Base-by-base conservation (phyloP, 2,113 vertebrate genomes). In the Axis porcinus region DNA sequence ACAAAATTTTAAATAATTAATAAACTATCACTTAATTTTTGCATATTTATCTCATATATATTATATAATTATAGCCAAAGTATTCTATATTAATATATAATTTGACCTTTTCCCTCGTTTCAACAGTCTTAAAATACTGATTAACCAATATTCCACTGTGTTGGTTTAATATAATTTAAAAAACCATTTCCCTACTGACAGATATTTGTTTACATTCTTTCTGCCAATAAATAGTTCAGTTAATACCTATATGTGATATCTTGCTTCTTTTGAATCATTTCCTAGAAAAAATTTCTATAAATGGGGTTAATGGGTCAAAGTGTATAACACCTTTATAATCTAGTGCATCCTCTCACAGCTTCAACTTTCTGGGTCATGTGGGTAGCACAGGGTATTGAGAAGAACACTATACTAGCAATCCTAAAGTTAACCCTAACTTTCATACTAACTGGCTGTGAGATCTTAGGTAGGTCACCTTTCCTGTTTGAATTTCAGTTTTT, bases 181-280 rank as follows among this genome's bases (percentile, higher is more conserved):
- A 83, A 88, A 43, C 3, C 13, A 82, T 87, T 89, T 8, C 13
- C 70, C 83, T 74, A 81, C n/a, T 95, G 19, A 93, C 82, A 92
- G 62, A 57, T 36, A 60, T 94, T 96, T 82, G 76, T 28, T 87
- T 90, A 88, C 28, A 86, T 79, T 85, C 62, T 86, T 94, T 83
- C 21, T 95, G 45, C 7, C 47, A 45, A 11, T 76, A 87, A 92
- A 87, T 30, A 79, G 23, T 97, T 92, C 58, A 89, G 45, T 94
- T 90, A 93, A 93, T 91, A 81, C 81, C 15, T 43, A 74, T 55
- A 30, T 83, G 7, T 96, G 52, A 57, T 86, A 52, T 45, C 30
- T 95, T 88, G 10, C 76, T 86, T 91, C 89, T 97, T 81, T 89
- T 84, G 74, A 91, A 57, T 62, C 95, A 82, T 91, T 91, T 95